These are phyloP conservation scores for Artibeus jamaicensis DNA, from an alignment of 2,797 vertebrate species.

Conservation along the genomic window DNA sequence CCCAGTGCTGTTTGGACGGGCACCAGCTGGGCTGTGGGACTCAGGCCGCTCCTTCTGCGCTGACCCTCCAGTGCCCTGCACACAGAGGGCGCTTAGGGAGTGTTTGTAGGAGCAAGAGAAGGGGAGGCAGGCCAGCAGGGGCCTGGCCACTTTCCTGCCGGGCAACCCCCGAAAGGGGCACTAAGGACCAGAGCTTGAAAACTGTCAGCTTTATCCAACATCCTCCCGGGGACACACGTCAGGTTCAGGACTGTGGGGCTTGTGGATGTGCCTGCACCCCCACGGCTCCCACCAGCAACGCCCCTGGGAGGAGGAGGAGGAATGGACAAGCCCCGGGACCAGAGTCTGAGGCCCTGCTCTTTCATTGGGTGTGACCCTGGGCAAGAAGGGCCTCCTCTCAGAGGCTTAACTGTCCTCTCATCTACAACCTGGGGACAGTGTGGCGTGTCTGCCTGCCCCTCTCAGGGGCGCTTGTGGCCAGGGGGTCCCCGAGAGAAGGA, in stretches of 20 bases:
- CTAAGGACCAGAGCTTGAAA: background rate
- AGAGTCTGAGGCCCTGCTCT: background rate
- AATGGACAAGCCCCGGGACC: accelerated
- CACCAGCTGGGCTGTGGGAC: background rate
- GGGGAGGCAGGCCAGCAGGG: too few relatives aligned
- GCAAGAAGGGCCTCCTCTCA: background rate
- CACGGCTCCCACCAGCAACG: background rate
- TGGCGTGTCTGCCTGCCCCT: accelerated
- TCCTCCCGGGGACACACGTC: accelerated
- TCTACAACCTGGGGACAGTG: accelerated
- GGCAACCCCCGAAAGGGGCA: background rate
- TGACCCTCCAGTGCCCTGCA: background rate
- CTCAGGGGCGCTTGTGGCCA: accelerated
- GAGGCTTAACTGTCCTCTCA: background rate
- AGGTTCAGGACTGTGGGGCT: background rate
- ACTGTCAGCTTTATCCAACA: background rate
- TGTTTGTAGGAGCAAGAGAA: background rate
- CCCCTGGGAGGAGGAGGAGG: background rate
- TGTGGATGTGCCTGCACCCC: background rate
- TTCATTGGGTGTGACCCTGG: background rate
- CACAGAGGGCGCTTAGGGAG: background rate
- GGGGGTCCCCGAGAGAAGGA: background rate
- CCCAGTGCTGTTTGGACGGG: accelerated
- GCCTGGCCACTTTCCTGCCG: background rate
- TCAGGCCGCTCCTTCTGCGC: background rate